Base-by-base conservation (phyloP, 1,140 invertebrate species). In the Drosophila sturtevanti region DNA sequence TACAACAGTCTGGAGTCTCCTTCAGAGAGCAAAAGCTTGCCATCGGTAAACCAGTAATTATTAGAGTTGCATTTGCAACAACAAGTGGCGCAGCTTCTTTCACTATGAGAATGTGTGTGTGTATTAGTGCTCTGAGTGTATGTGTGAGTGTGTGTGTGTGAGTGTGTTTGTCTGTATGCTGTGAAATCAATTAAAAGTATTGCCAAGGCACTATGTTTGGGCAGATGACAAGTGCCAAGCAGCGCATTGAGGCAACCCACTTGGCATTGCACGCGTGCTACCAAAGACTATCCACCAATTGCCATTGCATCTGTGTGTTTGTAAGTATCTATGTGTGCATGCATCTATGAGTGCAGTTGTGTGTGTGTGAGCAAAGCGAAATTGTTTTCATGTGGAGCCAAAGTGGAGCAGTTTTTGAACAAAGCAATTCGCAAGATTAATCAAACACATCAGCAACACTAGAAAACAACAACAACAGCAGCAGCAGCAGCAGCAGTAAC, bases 361-460 rank as follows among this genome's bases (percentile, higher is more conserved):
- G 21, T 60, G 4, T 62, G 14, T 66, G 54, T 58, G 56, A 41
- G 70, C 52, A 48, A 63, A 82, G 84, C 84, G 84, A 89, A 89
- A 89, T 89, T 84, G 79, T 82, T 89, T 89, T 89, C 77, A 87
- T 87, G 81, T 48, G 75, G 78, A 55, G 63, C 71, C 82, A 82
- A 89, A 89, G 85, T 89, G 84, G 84, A 89, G 84, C 84, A 89
- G 84, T 89, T 89, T 89, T 89, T 89, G 85, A 89, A 89, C 84
- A 89, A 89, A 89, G 84, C 84, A 89, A 89, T 89, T 89, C 85
- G 79, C 84, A 89, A 87, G 87, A 89, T 89, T 89, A 89, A 89
- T 89, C 84, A 89, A 79, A 85, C 63, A 48, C 41, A 48, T 48
- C 41, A 48, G 41, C 41, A 44, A 44, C 41, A 44, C 10, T 12